These are phyloP conservation scores for Drosophila parvula DNA, from an alignment of 1,140 invertebrate species.

Conservation along the genomic window DNA sequence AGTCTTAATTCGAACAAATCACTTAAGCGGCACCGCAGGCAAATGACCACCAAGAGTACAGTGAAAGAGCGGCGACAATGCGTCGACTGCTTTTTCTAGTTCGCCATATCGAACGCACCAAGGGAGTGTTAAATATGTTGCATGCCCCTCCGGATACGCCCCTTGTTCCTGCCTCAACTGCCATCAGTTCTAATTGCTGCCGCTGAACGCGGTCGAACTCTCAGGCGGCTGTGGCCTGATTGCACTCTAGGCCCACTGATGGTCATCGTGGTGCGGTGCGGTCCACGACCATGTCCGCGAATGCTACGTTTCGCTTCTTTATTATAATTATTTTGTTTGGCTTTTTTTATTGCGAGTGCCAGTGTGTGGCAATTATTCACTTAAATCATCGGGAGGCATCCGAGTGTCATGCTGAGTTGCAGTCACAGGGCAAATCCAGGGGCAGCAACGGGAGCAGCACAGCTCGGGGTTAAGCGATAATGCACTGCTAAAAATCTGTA, in stretches of 20 bases:
- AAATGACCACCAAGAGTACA: constrained; percentile 80
- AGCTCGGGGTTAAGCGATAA: constrained; percentile 43
- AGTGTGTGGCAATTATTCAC: constrained; percentile 77
- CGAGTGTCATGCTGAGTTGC: constrained; percentile 79
- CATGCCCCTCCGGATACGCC: constrained; percentile 44
- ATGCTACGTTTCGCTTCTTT: constrained; percentile 45
- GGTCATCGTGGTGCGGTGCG: constrained; percentile 34
- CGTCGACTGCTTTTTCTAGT: constrained; percentile 67
- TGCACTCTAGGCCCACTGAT: constrained; percentile 46
- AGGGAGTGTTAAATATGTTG: constrained; percentile 81
- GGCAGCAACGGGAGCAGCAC: constrained; percentile 58
- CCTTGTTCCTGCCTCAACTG: background rate
- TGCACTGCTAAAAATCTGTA: background rate
- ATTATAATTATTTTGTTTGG: constrained; percentile 51
- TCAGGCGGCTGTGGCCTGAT: constrained; percentile 24
- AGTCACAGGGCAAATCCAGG: constrained; percentile 52
- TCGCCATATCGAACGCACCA: constrained; percentile 56
- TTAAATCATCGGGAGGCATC: constrained; percentile 72
- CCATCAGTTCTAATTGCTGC: constrained; percentile 52
- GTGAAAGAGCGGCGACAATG: constrained; percentile 59
- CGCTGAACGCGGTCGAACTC: constrained; percentile 12
- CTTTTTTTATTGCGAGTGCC: constrained; percentile 29
- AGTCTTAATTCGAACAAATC: constrained; percentile 63
- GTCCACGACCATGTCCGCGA: constrained; percentile 13
- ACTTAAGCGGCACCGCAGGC: constrained; percentile 80